These are phyloP conservation scores for Oncorhynchus tshawytscha DNA, from an alignment of 2,113 vertebrate genomes.

Conservation along the genomic window DNA sequence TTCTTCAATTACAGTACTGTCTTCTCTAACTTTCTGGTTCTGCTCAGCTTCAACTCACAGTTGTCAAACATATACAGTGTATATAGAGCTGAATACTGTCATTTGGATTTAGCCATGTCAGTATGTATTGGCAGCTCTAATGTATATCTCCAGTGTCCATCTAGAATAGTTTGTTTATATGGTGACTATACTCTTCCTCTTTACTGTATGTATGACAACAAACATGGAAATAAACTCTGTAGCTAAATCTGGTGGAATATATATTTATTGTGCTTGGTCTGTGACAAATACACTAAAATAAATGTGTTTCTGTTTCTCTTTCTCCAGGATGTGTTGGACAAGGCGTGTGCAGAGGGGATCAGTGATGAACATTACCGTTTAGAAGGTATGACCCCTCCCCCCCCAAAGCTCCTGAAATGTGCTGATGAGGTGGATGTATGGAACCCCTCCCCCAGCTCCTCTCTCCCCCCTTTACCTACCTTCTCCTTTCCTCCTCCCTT, in stretches of 20 bases:
- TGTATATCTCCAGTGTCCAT: no score
- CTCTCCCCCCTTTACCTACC: background rate
- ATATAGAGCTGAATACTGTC: conserved; percentile 51
- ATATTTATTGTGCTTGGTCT: background rate
- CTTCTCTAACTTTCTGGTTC: conserved; percentile 42
- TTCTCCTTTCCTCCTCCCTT: background rate
- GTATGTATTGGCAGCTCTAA: no score
- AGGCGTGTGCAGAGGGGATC: conserved; percentile 80
- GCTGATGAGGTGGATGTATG: background rate
- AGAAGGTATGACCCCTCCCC: conserved; percentile 81
- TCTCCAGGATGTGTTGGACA: conserved; percentile 81
- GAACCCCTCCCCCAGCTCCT: background rate
- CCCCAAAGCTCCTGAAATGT: conserved; percentile 34
- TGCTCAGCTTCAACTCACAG: conserved; percentile 41
- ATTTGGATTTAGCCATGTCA: background rate
- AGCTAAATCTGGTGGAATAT: no score
- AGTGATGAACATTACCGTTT: conserved; percentile 89
- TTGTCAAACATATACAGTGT: conserved; percentile 48
- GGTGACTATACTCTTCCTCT: conserved; percentile 27
- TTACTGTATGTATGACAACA: conserved; percentile 5
- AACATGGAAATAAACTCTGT: background rate
- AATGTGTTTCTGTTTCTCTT: conserved; percentile 13
- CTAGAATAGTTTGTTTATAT: no score
- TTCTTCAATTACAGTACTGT: conserved; percentile 59
- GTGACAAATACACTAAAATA: conserved; percentile 25